phyloP scores from a whole-genome alignment of 2,888 invertebrate species.

The Cataglyphis altisquamis region DNA sequence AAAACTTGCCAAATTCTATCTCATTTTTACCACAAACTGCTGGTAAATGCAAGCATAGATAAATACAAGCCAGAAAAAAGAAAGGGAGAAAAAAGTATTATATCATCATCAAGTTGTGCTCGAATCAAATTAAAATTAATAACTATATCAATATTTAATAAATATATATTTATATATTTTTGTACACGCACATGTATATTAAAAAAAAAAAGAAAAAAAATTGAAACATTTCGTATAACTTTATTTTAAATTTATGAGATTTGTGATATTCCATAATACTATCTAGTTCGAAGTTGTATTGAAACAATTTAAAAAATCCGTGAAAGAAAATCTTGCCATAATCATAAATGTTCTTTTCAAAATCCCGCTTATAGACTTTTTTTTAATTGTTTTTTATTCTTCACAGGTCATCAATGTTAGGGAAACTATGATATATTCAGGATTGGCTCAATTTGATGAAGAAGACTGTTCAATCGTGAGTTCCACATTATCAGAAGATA shows the following conservation, averaged over 20 bases:
- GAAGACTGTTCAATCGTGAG: conserved; percentile 63
- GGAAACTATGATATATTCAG: conserved; percentile 88
- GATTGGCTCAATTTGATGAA: conserved; percentile 87
- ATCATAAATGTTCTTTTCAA: neutral
- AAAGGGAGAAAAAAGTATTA: neutral
- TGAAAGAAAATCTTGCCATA: neutral
- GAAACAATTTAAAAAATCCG: neutral
- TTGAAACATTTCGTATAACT: neutral
- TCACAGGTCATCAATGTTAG: conserved; percentile 89
- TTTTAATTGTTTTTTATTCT: neutral
- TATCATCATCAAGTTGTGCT: neutral
- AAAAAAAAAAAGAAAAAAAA: neutral
- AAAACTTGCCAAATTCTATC: conserved; percentile 3
- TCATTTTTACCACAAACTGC: neutral
- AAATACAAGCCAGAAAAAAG: neutral
- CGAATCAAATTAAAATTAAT: neutral
- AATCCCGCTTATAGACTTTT: neutral
- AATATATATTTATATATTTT: neutral
- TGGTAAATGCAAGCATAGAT: neutral
- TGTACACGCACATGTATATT: neutral
- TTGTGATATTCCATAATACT: neutral
- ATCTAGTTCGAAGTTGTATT: neutral
- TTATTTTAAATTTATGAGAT: neutral
- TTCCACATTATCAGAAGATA: neutral
- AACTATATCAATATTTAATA: neutral